Percentiles rank a stretch among this genome's conserved stretches.
These are phyloP conservation scores for Hyaena hyaena DNA, from an alignment of 2,113 vertebrate species.

Conservation along the genomic window DNA sequence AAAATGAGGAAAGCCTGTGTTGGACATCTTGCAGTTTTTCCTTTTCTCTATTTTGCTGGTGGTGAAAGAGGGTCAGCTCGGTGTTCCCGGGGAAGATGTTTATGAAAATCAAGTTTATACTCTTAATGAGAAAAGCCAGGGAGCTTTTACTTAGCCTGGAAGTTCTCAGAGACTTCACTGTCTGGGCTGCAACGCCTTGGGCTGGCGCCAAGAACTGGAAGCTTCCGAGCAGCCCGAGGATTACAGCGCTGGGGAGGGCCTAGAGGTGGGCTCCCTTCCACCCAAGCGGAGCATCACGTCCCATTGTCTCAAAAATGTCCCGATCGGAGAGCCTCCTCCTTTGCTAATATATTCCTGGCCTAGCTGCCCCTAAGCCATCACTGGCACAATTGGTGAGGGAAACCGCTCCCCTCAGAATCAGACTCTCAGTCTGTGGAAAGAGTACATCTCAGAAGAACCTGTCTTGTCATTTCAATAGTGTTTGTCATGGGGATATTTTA, in stretches of 20 bases:
- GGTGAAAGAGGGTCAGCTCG: neutral
- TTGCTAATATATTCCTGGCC: neutral
- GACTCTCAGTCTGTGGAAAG: neutral
- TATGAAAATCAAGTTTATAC: neutral
- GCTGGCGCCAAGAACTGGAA: neutral
- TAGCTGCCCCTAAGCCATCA: neutral
- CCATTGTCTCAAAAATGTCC: neutral
- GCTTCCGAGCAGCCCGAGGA: neutral
- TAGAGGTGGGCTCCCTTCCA: neutral
- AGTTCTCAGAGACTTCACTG: slow-evolving; percentile 37
- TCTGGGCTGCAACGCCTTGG: neutral
- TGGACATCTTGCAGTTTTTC: neutral
- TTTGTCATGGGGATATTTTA: neutral
- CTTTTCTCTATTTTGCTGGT: slow-evolving; percentile 17
- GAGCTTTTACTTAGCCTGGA: neutral
- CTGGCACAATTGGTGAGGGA: neutral
- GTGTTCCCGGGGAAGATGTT: neutral
- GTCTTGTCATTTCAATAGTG: neutral
- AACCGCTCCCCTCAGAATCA: neutral
- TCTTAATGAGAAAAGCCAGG: neutral
- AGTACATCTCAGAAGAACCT: neutral
- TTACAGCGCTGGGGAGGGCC: neutral
- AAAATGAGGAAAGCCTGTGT: neutral
- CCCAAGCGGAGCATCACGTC: neutral
- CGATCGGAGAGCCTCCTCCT: neutral